A percentile compares a stretch with the other conserved stretches of the same genome.
phyloP scores from a whole-genome alignment of 2,113 vertebrate genomes.

The Zapornia atra region DNA sequence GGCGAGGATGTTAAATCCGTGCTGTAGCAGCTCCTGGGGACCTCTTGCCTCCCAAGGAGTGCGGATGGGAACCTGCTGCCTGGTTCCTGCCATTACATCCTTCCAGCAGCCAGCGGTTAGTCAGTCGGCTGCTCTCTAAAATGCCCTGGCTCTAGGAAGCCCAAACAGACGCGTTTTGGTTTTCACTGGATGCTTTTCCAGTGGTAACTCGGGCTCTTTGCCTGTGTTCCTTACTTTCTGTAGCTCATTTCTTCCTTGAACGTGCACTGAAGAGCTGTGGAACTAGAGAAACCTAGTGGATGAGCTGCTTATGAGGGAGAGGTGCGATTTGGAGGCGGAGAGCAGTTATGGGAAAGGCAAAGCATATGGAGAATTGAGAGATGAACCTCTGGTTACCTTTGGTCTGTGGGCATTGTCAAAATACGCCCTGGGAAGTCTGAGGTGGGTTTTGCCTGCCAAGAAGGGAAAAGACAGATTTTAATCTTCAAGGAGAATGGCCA shows the following conservation, averaged over 20 bases:
- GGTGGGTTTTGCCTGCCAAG: background rate
- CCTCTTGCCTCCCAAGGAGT: background rate
- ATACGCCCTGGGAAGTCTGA: background rate
- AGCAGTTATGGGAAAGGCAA: background rate
- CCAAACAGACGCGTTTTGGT: background rate
- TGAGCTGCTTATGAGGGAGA: background rate
- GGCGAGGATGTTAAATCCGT: background rate
- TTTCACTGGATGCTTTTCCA: background rate
- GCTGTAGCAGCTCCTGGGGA: background rate
- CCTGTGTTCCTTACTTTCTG: background rate
- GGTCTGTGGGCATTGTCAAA: background rate
- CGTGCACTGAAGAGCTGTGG: background rate
- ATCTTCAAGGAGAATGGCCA: background rate
- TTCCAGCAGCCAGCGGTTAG: background rate
- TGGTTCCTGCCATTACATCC: background rate
- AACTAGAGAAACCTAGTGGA: background rate
- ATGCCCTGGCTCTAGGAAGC: background rate
- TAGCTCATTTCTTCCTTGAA: background rate
- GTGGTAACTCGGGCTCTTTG: background rate
- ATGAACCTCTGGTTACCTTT: background rate
- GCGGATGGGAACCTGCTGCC: background rate
- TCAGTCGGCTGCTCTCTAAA: background rate
- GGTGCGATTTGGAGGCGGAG: background rate
- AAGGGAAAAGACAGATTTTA: background rate
- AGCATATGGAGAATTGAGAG: background rate